Evolutionary conservation across 92 coral and sea anemone species (phyloP), one percentile per base, ranked within the genome.

Genomic region (Muricea muricata): DNA sequence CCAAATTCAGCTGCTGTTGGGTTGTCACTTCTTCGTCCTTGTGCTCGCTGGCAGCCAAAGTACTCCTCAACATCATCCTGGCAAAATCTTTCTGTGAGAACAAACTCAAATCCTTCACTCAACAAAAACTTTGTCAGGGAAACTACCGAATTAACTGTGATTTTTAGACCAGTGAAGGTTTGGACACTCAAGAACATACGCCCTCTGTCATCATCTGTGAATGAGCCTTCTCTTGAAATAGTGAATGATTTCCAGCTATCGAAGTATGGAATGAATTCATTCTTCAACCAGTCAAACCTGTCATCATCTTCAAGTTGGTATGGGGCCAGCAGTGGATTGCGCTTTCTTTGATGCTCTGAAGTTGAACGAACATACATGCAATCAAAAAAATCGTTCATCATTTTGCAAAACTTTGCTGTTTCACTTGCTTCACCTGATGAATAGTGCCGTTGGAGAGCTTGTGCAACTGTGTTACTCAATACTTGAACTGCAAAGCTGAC

Each of bases 21-120:
- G 50, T 11, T 45, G 14, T 45, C 50, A 45, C 14, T 45, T 7
- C 50, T 45, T 45, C 50, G 4, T 18, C 50, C 50, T 45, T 45
- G 50, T 45, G 50, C 50, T 45, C 50, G 50, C 50, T 45, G 50
- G 50, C 14, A 45, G 14, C 50, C 50, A 7, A 45, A 45, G 12
- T 45, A 45, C 50, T 45, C 74, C 41, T 66, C 41, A 66, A 66
- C 74, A 34, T 66, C 74, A 66, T 66, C 74, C 20, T 66, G 74
- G 35, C 74, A 66, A 14, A 66, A 66, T 9, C 41, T 41, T 66
- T 66, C 74, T 66, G 74, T 66, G 35, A 66, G 35, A 6, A 66
- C 74, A 66, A 66, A 66, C 41, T 66, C 74, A 33, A 66, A 66
- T 28, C 74, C 74, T 66, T 66, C 74, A 6, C 41, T 34, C 4